Evolutionary conservation across 2,888 invertebrate species (phyloP), one percentile per base, ranked within the genome.

Genomic region (Zaprionus bogoriensis): DNA sequence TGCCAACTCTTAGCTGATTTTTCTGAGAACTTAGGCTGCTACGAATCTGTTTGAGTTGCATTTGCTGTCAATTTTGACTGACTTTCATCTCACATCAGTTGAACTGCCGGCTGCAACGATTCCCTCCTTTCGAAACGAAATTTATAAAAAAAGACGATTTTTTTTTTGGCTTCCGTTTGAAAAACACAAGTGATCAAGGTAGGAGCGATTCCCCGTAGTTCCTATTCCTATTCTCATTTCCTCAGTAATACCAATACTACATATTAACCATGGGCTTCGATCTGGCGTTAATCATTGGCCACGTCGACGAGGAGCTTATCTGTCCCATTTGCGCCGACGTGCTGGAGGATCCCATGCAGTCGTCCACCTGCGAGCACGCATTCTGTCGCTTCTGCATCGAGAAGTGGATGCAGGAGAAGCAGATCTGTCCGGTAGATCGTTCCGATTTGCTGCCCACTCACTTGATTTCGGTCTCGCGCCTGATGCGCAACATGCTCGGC

Each of bases 401-500:
- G 12, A 78, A 76, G 25, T 81, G 80, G 80, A 47, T 81, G 50
- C 14, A 44, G 5, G 57, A 69, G 53, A 84, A 84, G 30, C 65
- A 67, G 25, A 69, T 62, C 10, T 81, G 80, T 7, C 84, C 80
- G 0, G 77, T 76, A 6, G 85, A 84, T 36, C 82, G 78, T 0
- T 62, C 77, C 0, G 58, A 64, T 1, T 39, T 84, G 1, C 3
- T 52, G 36, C 36, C 59, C 0, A 17, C 23, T 0, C 66, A 81
- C 2, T 20, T 84, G 48, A 63, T 72, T 12, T 25, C 72, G 6
- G 72, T 59, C 0, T 74, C 84, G 0, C 71, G 84, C 0, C 53
- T 81, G 4, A 81, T 84, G 82, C 84, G 80, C 7, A 81, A 78
- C 30, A 81, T 81, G 85, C 66, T 81, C 4, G 36, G 42, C 0